Evolutionary conservation across 1,140 invertebrate genomes (phyloP).

Genomic region (Drosophila aff.): DNA sequence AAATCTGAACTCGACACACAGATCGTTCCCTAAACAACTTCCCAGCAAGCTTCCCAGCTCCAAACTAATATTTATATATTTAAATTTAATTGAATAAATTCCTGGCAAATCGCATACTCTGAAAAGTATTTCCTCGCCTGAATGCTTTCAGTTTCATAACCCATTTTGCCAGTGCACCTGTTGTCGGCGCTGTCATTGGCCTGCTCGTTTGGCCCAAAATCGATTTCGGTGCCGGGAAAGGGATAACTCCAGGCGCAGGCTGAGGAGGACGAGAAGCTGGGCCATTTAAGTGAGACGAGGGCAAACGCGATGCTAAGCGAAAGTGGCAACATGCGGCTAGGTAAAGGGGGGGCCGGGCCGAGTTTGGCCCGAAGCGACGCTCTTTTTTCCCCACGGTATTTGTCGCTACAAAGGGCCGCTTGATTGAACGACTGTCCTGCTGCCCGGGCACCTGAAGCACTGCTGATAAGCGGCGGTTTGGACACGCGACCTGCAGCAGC

Average conservation of each 20-base stretch:
- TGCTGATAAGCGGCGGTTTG: conserved; percentile 40
- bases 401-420: conserved; percentile 43
- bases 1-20: background rate
- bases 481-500: conserved; percentile 27
- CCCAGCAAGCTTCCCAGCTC: background rate
- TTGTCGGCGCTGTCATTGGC: conserved; percentile 45
- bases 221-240: conserved; percentile 52
- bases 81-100: background rate
- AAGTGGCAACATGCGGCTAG: conserved; percentile 72
- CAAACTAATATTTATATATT: background rate
- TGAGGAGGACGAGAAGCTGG: background rate
- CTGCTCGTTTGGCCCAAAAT: conserved; percentile 60
- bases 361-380: conserved; percentile 36
- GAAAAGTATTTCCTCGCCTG: too few species aligned
- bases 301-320: conserved; percentile 25
- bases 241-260: conserved; percentile 23
- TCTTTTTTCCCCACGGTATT: conserved; percentile 43
- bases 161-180: conserved; percentile 21
- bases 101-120: too few species aligned
- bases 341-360: background rate
- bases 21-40: background rate
- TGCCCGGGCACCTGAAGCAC: conserved; percentile 20
- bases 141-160: background rate
- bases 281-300: conserved; percentile 34
- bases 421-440: conserved; percentile 63